Evolutionary conservation across 2,888 invertebrate species (phyloP).

Genomic region (Busseola fusca): DNA sequence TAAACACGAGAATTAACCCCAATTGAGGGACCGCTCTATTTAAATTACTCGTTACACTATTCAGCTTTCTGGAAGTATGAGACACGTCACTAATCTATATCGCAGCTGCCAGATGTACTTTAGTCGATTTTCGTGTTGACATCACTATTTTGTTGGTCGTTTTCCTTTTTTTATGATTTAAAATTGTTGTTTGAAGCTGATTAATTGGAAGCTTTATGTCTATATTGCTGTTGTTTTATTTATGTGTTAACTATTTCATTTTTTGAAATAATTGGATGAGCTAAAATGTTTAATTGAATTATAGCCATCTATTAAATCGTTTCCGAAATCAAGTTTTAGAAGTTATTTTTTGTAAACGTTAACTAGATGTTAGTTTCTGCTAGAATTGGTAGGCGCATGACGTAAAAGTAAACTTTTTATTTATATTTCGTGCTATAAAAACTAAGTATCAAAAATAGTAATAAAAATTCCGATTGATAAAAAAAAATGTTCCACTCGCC

Average conservation of each 20-base stretch:
- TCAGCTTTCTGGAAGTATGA: constrained; percentile 88
- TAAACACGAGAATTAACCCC: constrained; percentile 89
- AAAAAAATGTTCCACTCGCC: constrained; percentile 25
- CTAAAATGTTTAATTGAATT: constrained; percentile 32
- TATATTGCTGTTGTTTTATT: constrained; percentile 12
- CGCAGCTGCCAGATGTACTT: constrained; percentile 66
- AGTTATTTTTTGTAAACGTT: constrained; percentile 29
- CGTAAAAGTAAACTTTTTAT: not conserved
- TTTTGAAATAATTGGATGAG: not conserved
- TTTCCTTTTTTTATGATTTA: constrained; percentile 15
- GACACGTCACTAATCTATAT: constrained; percentile 85
- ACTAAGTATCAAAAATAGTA: constrained; percentile 41
- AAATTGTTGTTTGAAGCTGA: not conserved
- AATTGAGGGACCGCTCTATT: constrained; percentile 89
- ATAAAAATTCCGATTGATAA: constrained; percentile 47
- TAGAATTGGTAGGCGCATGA: constrained; percentile 40
- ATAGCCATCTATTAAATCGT: constrained; percentile 36
- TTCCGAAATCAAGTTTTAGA: constrained; percentile 43
- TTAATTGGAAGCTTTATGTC: not conserved
- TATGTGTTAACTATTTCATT: not conserved
- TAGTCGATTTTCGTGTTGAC: constrained; percentile 52
- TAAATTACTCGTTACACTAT: constrained; percentile 87
- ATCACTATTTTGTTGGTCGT: constrained; percentile 30
- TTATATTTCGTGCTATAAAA: constrained; percentile 43
- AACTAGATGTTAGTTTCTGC: constrained; percentile 27